A percentile compares a stretch with the other conserved stretches of the same genome.
phyloP scores from a whole-genome alignment of 2,888 invertebrate genomes.

The Tuberolachnus salignus region DNA sequence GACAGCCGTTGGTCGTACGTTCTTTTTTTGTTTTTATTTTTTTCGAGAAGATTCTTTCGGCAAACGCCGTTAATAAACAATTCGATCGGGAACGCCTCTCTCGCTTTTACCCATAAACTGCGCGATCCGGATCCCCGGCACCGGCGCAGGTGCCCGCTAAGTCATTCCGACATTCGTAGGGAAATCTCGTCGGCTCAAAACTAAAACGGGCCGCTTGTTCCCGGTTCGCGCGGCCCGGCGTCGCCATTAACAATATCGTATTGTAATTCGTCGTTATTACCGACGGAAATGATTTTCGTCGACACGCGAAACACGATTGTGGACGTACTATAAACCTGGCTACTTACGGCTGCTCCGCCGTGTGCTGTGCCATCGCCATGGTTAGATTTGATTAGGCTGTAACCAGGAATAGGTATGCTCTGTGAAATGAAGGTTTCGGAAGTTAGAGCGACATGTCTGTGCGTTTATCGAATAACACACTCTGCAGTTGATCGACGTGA shows the following conservation, averaged over 20 bases:
- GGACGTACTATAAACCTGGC: too few relatives aligned
- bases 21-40: too few relatives aligned
- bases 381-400: too few relatives aligned
- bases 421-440: not conserved
- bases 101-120: too few relatives aligned
- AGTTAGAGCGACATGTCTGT: not conserved
- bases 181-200: not conserved
- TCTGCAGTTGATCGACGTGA: too few relatives aligned
- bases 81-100: conserved; percentile 12
- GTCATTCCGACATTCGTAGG: not conserved
- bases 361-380: too few relatives aligned
- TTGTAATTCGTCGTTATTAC: not conserved
- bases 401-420: too few relatives aligned
- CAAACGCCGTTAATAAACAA: conserved; percentile 43
- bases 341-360: too few relatives aligned
- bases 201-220: too few relatives aligned
- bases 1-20: conserved; percentile 30
- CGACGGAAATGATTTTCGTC: too few relatives aligned
- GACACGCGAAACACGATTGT: too few relatives aligned
- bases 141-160: not conserved
- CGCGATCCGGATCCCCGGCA: not conserved
- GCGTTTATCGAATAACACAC: not conserved
- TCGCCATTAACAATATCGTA: not conserved
- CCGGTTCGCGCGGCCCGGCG: too few relatives aligned
- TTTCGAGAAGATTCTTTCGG: conserved; percentile 13